Conservation (phyloP, 2,113 vertebrate species). For the Ahaetulla prasina region DNA sequence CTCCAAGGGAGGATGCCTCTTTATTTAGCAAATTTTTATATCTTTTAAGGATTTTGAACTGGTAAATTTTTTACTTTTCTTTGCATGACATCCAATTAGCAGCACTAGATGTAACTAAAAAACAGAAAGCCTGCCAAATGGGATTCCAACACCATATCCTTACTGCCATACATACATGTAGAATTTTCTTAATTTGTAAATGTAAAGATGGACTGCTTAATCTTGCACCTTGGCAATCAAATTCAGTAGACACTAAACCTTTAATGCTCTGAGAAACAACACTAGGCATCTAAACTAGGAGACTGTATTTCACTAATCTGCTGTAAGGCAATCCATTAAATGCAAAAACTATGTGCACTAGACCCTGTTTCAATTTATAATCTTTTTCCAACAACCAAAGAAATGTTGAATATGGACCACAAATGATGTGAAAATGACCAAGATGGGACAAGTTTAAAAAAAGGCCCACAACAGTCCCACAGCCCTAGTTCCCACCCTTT, state of each 20-base stretch:
- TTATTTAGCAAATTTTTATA: not conserved
- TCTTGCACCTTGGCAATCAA: not conserved
- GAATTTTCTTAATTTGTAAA: not conserved
- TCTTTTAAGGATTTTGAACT: not conserved
- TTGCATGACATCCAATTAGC: not conserved
- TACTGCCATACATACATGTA: not conserved
- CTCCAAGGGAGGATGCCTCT: not conserved
- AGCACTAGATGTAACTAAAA: not conserved
- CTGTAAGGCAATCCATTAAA: not conserved
- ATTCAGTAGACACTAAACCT: not conserved
- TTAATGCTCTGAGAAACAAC: not conserved
- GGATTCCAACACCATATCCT: not conserved
- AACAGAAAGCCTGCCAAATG: not conserved
- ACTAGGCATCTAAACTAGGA: not conserved
- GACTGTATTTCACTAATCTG: constrained; percentile 13
- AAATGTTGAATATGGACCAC: constrained; percentile 46
- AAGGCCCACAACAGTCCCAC: not conserved
- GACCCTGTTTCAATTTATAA: constrained; percentile 32
- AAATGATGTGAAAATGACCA: constrained; percentile 31
- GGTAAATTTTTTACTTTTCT: not conserved
- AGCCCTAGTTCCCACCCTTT: not conserved
- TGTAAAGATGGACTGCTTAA: not conserved
- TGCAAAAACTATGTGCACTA: not conserved
- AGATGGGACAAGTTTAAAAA: constrained; percentile 38
- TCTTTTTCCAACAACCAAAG: constrained; percentile 43